Percentiles rank a stretch among this genome's conserved stretches.
Conservation (phyloP, 2,113 vertebrate genomes). For the Spermophilus dauricus region DNA sequence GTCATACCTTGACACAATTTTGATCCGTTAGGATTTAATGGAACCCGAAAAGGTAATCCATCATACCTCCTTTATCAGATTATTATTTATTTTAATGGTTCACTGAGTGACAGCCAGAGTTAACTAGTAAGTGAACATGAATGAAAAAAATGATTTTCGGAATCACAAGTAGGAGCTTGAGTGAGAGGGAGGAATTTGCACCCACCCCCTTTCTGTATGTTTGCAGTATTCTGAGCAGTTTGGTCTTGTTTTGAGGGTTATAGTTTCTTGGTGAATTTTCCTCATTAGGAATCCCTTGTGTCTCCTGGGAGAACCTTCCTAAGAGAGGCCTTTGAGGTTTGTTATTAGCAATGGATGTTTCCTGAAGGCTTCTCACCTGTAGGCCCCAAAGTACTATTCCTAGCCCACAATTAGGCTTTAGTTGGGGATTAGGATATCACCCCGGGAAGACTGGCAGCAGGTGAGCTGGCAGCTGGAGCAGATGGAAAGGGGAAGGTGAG, state of each 20-base stretch:
- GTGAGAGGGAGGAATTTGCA: conserved; percentile 43
- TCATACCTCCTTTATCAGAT: conserved; percentile 73
- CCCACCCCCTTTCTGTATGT: neutral
- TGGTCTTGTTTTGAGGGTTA: conserved; percentile 38
- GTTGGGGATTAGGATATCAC: conserved; percentile 6
- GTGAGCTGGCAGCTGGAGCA: conserved; percentile 66
- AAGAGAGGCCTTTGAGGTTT: neutral
- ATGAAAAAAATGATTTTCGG: conserved; percentile 38
- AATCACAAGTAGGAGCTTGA: conserved; percentile 55
- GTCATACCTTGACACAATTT: conserved; percentile 44
- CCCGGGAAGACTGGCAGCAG: conserved; percentile 49
- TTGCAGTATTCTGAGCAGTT: conserved; percentile 36
- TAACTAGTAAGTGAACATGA: conserved; percentile 71
- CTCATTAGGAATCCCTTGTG: conserved; percentile 38
- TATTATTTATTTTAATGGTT: conserved; percentile 81
- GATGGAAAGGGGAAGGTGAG: conserved; percentile 63
- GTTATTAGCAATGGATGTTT: neutral
- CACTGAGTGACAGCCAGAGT: conserved; percentile 69
- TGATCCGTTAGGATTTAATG: conserved; percentile 70
- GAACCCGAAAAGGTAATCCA: conserved; percentile 62
- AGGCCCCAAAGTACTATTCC: neutral
- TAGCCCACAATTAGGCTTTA: conserved; percentile 19
- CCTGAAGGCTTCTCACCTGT: conserved; percentile 42
- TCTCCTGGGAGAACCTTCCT: conserved; percentile 17
- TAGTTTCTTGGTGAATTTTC: conserved; percentile 24